Evolutionary conservation across 2,113 vertebrate genomes (phyloP).

Genomic region (Rhabdornis inornatus): DNA sequence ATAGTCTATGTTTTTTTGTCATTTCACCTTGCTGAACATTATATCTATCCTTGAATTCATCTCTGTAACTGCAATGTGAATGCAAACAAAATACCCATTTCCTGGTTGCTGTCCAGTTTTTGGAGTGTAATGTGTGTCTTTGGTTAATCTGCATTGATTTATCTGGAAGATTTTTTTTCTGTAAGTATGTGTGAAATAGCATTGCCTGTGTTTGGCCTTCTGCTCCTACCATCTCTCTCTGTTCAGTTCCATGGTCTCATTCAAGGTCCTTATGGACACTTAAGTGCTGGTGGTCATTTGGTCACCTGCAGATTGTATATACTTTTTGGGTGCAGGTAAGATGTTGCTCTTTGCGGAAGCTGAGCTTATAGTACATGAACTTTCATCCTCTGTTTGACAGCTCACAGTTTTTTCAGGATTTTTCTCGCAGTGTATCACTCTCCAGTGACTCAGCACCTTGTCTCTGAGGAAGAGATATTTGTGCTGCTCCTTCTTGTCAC

Average conservation of each 20-base stretch:
- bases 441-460: neutral
- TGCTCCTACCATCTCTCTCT: neutral
- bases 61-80: neutral
- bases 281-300: neutral
- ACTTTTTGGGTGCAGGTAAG: neutral
- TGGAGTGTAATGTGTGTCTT: neutral
- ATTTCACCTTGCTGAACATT: neutral
- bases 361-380: rapidly evolving
- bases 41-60: neutral
- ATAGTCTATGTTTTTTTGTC: neutral
- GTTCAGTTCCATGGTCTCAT: neutral
- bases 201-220: neutral
- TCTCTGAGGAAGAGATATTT: neutral
- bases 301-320: neutral
- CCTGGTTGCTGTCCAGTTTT: neutral
- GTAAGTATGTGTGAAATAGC: neutral
- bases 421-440: neutral
- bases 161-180: neutral
- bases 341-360: neutral
- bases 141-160: neutral
- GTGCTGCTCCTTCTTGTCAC: neutral
- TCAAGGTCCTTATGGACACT: neutral
- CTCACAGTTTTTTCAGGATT: neutral
- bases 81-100: neutral
- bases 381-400: neutral